Percentiles rank a stretch among this genome's conserved stretches.
Conservation (phyloP, 2,888 invertebrate species). For the Drosophila kanekoi region DNA sequence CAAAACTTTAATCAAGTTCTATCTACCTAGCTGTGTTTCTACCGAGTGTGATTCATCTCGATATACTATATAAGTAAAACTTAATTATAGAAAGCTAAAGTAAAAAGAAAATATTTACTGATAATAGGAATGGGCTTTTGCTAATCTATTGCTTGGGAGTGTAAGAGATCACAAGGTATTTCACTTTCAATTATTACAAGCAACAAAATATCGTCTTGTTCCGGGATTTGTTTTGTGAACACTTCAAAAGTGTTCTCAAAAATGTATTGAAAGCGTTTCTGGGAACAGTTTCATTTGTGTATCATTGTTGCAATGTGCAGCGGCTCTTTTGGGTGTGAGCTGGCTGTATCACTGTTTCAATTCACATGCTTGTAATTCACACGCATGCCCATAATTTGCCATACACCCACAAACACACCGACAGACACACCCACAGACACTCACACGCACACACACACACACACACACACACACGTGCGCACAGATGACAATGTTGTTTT, state of each 20-base stretch:
- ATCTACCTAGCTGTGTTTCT: too few relatives aligned
- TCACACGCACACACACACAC: background rate
- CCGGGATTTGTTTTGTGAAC: background rate
- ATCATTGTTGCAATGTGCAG: slow-evolving; percentile 23
- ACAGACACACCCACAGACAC: background rate
- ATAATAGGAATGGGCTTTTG: too few relatives aligned
- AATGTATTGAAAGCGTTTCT: background rate
- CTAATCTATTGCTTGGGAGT: too few relatives aligned
- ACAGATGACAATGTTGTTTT: slow-evolving; percentile 54
- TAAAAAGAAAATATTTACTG: too few relatives aligned
- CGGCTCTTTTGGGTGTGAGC: slow-evolving; percentile 34
- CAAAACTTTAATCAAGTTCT: background rate
- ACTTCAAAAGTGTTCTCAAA: background rate
- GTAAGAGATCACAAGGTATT: too few relatives aligned
- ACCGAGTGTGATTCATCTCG: too few relatives aligned
- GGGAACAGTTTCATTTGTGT: slow-evolving; percentile 16
- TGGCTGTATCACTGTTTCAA: slow-evolving; percentile 73
- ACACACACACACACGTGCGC: background rate
- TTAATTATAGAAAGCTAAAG: too few relatives aligned
- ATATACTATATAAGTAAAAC: too few relatives aligned
- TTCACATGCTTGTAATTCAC: slow-evolving; percentile 76
- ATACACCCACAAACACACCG: slow-evolving; percentile 26
- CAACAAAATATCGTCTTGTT: background rate
- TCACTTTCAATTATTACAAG: too few relatives aligned
- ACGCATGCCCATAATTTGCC: slow-evolving; percentile 73